Percentiles rank a stretch among this genome's conserved stretches.
These are phyloP conservation scores for Nysson spinosus DNA, from an alignment of 2,888 invertebrate species.

Conservation along the genomic window DNA sequence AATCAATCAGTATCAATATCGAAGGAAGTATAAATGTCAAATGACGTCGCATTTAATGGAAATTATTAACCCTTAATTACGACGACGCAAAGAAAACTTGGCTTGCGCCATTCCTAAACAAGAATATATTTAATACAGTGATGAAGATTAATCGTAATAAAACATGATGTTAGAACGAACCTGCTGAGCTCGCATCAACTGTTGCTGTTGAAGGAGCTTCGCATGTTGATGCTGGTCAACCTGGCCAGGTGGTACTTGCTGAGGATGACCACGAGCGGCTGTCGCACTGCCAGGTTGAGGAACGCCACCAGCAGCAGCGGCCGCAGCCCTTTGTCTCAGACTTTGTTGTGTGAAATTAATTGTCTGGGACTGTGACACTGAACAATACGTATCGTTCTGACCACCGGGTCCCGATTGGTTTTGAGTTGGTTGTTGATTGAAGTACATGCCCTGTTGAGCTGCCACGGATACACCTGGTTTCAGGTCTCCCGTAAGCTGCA, in stretches of 20 bases:
- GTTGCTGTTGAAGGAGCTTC: slow-evolving; percentile 84
- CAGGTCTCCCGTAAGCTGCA: slow-evolving; percentile 86
- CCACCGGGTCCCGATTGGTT: slow-evolving; percentile 66
- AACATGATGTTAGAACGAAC: slow-evolving; percentile 47
- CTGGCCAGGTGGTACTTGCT: slow-evolving; percentile 71
- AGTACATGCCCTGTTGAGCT: slow-evolving; percentile 91
- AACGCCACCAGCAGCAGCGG: slow-evolving; percentile 74
- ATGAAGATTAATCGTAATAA: too few relatives aligned
- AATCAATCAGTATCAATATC: too few relatives aligned
- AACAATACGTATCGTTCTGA: slow-evolving; percentile 82
- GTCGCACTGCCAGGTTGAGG: slow-evolving; percentile 60
- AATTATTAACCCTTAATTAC: too few relatives aligned
- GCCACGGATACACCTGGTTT: slow-evolving; percentile 88
- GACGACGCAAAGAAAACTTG: too few relatives aligned
- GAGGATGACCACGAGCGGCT: slow-evolving; percentile 67
- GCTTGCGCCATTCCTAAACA: too few relatives aligned
- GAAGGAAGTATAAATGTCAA: too few relatives aligned
- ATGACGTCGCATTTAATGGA: too few relatives aligned
- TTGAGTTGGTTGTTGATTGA: slow-evolving; percentile 76
- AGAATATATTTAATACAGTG: background rate
- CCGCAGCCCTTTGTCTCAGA: slow-evolving; percentile 80
- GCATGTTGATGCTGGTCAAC: slow-evolving; percentile 82
- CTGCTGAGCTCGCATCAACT: slow-evolving; percentile 77
- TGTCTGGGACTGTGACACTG: slow-evolving; percentile 90
- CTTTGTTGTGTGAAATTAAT: slow-evolving; percentile 90